phyloP scores from a whole-genome alignment of 2,113 vertebrate genomes.

The Leptosomus discolor region DNA sequence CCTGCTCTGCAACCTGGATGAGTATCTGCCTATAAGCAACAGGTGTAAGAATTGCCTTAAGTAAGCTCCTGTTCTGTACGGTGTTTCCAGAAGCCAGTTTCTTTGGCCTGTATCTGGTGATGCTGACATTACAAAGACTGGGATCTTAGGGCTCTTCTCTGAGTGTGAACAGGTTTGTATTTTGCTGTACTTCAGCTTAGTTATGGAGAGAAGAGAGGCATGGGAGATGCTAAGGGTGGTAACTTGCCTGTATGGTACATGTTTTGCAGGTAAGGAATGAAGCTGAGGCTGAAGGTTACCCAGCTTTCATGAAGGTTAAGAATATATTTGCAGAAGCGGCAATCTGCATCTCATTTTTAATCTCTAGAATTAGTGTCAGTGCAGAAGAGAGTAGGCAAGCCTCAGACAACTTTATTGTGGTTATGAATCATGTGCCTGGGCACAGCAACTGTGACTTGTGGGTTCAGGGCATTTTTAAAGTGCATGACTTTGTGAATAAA shows the following conservation, averaged over 20 bases:
- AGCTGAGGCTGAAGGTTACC: neutral
- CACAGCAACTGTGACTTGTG: neutral
- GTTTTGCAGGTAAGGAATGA: neutral
- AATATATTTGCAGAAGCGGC: neutral
- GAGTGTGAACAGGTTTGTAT: neutral
- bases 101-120: neutral
- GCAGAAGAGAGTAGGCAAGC: neutral
- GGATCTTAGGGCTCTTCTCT: neutral
- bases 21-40: constrained; percentile 18
- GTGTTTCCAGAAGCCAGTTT: neutral
- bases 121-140: neutral
- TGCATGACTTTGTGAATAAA: neutral
- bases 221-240: neutral
- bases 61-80: neutral
- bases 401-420: neutral
- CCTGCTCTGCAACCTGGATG: neutral
- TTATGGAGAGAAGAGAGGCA: neutral
- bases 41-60: neutral
- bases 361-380: neutral
- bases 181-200: neutral
- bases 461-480: neutral
- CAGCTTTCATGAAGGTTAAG: neutral
- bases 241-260: neutral
- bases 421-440: neutral
- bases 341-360: neutral